These are phyloP conservation scores for Physella acuta DNA, from an alignment of 1,140 invertebrate genomes.

Conservation along the genomic window DNA sequence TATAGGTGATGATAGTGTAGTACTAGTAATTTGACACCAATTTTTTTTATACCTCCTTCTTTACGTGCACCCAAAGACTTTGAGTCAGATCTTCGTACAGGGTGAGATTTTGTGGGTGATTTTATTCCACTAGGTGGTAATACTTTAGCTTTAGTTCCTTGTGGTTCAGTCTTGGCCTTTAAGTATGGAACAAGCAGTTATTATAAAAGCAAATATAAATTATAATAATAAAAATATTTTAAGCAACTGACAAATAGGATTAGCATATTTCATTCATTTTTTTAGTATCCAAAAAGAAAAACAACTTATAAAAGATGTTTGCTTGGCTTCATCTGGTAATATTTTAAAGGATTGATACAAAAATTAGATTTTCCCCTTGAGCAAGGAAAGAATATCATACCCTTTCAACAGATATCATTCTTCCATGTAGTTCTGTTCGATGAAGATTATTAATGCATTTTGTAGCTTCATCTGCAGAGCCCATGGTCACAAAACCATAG, in stretches of 20 bases:
- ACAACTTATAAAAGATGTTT: too few species aligned
- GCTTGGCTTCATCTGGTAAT: too few species aligned
- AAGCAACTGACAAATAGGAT: too few species aligned
- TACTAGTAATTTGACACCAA: too few species aligned
- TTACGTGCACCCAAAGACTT: constrained; percentile 33
- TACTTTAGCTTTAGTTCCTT: constrained; percentile 31
- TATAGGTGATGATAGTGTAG: too few species aligned
- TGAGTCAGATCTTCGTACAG: constrained; percentile 32
- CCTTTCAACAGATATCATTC: constrained; percentile 90
- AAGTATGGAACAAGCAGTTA: too few species aligned
- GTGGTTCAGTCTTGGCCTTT: constrained; percentile 55
- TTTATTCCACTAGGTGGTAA: constrained; percentile 22
- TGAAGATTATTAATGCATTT: constrained; percentile 88
- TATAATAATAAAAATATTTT: too few species aligned
- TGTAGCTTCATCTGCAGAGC: constrained; percentile 80
- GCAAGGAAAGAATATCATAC: constrained; percentile 61
- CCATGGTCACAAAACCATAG: constrained; percentile 94
- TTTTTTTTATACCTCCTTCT: constrained; percentile 37
- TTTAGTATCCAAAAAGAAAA: not conserved
- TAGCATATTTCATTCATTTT: too few species aligned
- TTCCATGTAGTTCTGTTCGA: constrained; percentile 85
- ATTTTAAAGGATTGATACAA: too few species aligned
- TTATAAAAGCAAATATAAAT: too few species aligned
- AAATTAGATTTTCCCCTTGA: too few species aligned
- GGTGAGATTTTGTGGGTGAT: constrained; percentile 28